These are phyloP conservation scores for Sciurus vulgaris DNA, from an alignment of 2,797 vertebrate genomes.

Conservation along the genomic window DNA sequence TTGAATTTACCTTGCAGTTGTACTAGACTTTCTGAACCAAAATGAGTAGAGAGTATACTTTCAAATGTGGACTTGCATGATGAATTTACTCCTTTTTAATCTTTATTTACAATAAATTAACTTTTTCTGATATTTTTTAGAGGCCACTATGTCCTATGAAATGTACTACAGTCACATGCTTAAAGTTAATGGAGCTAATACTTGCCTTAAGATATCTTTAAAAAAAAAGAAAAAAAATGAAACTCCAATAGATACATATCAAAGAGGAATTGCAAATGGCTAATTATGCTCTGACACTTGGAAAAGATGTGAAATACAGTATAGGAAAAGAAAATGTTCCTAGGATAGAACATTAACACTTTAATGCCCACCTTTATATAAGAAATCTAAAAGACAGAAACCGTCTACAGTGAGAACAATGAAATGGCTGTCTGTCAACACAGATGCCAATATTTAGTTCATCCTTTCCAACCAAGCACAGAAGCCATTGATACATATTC, in stretches of 20 bases:
- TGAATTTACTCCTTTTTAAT: not conserved
- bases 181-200: not conserved
- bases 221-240: not conserved
- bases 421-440: not conserved
- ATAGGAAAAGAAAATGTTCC: not conserved
- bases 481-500: not conserved
- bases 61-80: not conserved
- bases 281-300: constrained; percentile 1
- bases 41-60: not conserved
- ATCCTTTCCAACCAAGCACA: not conserved
- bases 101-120: not conserved
- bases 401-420: not conserved
- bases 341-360: not conserved
- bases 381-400: not conserved
- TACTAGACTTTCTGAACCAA: not conserved
- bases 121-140: not conserved
- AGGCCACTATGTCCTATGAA: not conserved
- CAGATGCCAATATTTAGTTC: not conserved
- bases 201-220: not conserved
- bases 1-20: not conserved
- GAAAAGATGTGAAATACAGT: not conserved
- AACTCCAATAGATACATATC: not conserved
- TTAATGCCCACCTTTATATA: not conserved
- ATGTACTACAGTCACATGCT: not conserved
- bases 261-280: not conserved